Evolutionary conservation across 2,113 vertebrate genomes (phyloP).

Genomic region (Pomatostomus ruficeps): DNA sequence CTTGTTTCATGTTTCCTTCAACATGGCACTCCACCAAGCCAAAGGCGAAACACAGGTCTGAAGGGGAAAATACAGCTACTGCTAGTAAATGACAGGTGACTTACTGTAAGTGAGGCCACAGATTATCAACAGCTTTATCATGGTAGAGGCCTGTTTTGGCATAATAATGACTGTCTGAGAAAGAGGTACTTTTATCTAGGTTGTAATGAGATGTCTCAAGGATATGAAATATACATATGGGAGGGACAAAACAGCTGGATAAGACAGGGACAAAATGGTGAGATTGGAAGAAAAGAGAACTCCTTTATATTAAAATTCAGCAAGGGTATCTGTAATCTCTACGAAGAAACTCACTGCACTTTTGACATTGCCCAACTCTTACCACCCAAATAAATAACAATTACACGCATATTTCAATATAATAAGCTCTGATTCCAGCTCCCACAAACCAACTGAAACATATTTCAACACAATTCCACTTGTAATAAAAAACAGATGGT

Average conservation of each 20-base stretch:
- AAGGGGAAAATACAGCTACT: background rate
- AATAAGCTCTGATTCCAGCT: constrained; percentile 27
- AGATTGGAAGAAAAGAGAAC: background rate
- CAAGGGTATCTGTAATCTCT: background rate
- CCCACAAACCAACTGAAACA: background rate
- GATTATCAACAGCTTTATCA: constrained; percentile 46
- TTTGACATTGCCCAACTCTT: background rate
- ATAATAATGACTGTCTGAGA: constrained; percentile 35
- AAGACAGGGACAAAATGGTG: background rate
- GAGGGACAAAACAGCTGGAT: background rate
- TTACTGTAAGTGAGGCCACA: background rate
- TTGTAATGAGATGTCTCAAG: constrained; percentile 31
- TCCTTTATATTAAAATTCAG: constrained; percentile 7
- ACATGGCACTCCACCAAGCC: background rate
- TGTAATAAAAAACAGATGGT: constrained; percentile 54
- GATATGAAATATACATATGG: background rate
- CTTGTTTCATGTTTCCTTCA: constrained; percentile 8
- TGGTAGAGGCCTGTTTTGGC: constrained; percentile 30
- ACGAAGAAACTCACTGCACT: constrained; percentile 19
- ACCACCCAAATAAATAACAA: constrained; percentile 35
- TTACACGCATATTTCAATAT: constrained; percentile 8
- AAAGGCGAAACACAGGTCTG: background rate
- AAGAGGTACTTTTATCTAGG: constrained; percentile 50
- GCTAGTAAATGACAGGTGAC: constrained; percentile 1
- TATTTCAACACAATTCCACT: constrained; percentile 46